Conservation (phyloP, 2,888 invertebrate species). For the Luperina testacea region DNA sequence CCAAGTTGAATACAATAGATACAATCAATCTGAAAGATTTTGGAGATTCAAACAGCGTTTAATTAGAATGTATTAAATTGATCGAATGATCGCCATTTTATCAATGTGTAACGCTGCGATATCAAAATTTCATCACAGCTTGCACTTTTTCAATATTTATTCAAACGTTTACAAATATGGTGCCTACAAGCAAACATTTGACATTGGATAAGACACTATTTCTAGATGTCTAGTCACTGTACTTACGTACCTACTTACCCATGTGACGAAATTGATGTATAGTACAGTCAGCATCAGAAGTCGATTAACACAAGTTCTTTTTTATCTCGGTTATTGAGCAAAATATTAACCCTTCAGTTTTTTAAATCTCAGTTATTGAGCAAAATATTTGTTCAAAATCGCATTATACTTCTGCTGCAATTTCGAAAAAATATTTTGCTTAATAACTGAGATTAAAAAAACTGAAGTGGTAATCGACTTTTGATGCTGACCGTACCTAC, state of each 20-base stretch:
- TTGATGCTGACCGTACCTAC: too few relatives aligned
- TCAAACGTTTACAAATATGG: conserved; percentile 53
- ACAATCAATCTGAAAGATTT: neutral
- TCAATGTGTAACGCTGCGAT: conserved; percentile 35
- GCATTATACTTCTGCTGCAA: too few relatives aligned
- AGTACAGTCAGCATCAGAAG: too few relatives aligned
- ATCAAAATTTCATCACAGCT: conserved; percentile 51
- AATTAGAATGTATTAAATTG: conserved; percentile 13
- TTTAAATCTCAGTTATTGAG: too few relatives aligned
- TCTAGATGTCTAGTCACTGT: conserved; percentile 63
- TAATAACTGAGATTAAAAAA: too few relatives aligned
- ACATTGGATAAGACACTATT: conserved; percentile 74
- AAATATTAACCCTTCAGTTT: too few relatives aligned
- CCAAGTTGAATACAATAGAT: neutral
- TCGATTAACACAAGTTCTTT: too few relatives aligned
- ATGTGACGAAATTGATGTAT: conserved; percentile 33
- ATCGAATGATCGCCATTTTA: conserved; percentile 33
- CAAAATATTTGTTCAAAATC: too few relatives aligned
- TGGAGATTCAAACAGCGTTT: conserved; percentile 1
- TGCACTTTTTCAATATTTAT: conserved; percentile 63
- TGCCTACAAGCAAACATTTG: conserved; percentile 64
- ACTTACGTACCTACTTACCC: conserved; percentile 10
- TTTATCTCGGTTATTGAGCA: too few relatives aligned
- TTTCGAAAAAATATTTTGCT: too few relatives aligned
- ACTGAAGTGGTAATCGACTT: too few relatives aligned